These are phyloP conservation scores for Semaprochilodus insignis DNA, from an alignment of 2,797 vertebrate genomes.

Conservation along the genomic window DNA sequence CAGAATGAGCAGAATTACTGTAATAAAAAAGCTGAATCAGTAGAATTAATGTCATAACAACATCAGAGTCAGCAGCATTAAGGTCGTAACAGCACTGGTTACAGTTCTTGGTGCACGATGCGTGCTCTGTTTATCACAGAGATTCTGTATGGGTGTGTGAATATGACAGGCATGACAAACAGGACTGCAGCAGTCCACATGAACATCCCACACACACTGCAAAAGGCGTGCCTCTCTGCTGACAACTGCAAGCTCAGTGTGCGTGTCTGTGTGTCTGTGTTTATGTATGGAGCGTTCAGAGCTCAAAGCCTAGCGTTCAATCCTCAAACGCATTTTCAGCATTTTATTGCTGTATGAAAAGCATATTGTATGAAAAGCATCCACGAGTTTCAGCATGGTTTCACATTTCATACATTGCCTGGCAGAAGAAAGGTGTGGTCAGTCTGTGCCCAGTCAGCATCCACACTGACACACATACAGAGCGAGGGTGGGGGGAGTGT, in stretches of 20 bases:
- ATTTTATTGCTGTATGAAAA: conserved; percentile 10
- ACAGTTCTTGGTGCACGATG: background rate
- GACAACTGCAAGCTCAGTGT: background rate
- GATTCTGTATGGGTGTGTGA: background rate
- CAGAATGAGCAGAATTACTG: background rate
- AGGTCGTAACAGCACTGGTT: background rate
- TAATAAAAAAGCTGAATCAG: background rate
- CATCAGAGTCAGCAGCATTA: background rate
- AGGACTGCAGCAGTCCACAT: conserved; percentile 8
- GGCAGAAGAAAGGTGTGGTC: conserved; percentile 42
- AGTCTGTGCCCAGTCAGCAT: conserved; percentile 23
- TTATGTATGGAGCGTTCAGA: background rate
- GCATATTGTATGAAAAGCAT: background rate
- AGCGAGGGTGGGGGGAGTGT: conserved; percentile 24
- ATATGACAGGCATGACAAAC: background rate
- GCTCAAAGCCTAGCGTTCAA: background rate
- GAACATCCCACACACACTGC: background rate
- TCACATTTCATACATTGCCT: background rate
- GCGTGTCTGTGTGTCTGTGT: conserved; percentile 9
- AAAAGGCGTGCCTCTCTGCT: background rate
- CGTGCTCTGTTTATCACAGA: background rate
- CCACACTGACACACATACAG: conserved; percentile 19
- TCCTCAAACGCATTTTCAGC: background rate
- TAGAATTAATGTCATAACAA: background rate
- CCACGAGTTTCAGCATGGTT: background rate